A percentile compares a stretch with the other conserved stretches of the same genome.
phyloP scores from a whole-genome alignment of 2,113 vertebrate genomes.

The Callorhinus ursinus region DNA sequence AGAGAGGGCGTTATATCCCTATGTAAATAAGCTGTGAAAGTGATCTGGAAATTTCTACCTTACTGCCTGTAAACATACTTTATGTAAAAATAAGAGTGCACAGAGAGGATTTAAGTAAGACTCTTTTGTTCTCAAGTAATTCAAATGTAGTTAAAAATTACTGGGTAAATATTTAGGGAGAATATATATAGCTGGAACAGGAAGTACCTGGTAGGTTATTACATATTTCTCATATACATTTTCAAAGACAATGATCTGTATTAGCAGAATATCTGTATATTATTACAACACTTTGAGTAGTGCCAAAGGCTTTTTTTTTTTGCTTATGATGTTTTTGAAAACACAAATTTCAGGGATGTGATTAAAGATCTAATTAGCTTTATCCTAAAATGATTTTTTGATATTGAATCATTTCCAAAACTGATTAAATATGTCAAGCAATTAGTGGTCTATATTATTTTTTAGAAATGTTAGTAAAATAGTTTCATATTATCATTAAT shows the following conservation, averaged over 20 bases:
- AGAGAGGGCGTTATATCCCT: neutral
- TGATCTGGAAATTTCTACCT: neutral
- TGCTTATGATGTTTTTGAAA: conserved; percentile 18
- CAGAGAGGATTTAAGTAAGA: neutral
- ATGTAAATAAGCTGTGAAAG: neutral
- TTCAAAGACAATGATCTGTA: neutral
- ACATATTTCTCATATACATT: neutral
- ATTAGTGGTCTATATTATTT: neutral
- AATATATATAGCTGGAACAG: neutral
- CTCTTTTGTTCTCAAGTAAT: neutral
- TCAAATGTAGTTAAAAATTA: conserved; percentile 14
- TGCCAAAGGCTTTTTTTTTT: neutral
- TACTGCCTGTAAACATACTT: neutral
- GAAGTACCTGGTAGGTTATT: neutral
- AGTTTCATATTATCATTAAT: neutral
- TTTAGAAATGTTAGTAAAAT: neutral
- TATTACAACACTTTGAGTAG: neutral
- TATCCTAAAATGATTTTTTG: neutral
- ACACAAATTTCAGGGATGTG: neutral
- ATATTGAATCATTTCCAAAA: neutral
- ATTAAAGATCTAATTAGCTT: neutral
- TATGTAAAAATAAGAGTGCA: neutral
- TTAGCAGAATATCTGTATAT: neutral
- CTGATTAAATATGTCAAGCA: neutral
- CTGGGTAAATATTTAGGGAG: neutral